Base-by-base conservation (phyloP, 1,140 invertebrate genomes). In the Helicoverpa zea region DNA sequence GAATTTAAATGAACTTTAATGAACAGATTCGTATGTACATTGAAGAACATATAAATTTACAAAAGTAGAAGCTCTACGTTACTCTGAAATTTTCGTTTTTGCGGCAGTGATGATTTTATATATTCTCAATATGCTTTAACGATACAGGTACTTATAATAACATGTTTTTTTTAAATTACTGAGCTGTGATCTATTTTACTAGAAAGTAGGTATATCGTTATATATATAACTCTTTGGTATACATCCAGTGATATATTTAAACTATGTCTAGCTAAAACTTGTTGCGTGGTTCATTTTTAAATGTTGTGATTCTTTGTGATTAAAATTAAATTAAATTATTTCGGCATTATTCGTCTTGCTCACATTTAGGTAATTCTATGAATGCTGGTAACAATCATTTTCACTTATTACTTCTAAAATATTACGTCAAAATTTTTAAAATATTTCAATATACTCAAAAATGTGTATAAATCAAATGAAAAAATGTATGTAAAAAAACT, bases 221-320 rank as follows among this genome's bases (percentile, higher is more conserved):
- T 35, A 79, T 73, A 58, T 80, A 80, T 79, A 49, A 64, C 61
- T 86, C 86, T 87, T 87, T 87, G 86, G 86, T 87, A 86, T 87
- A 87, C 86, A 81, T 84, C 72, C 66, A 83, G 56, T 77, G 76
- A 75, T 77, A 73, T 81, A 51, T 58, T 47, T 43, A 59, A 43
- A 16, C n/a, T 64, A 61, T 76, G 16, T 52, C 66, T 51, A 79
- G 16, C 52, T 78, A 58, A 43, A 43, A 77, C 11, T 51, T 72
- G 49, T 52, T 52, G 47, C 18, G 49, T 29, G 68, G 68, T 72
- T 72, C 23, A 68, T 66, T 54, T 56, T 66, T 59, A 29, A 59
- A 54, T 43, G 35, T 54, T 66, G 61, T 13, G 16, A 11, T 63
- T 18, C 7, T 3, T 54, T 66, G 61, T 13, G 16, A 11, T 63